Evolutionary conservation across 2,888 invertebrate genomes (phyloP), one percentile per base, ranked within the genome.

Genomic region (Drosophila fungiperda): DNA sequence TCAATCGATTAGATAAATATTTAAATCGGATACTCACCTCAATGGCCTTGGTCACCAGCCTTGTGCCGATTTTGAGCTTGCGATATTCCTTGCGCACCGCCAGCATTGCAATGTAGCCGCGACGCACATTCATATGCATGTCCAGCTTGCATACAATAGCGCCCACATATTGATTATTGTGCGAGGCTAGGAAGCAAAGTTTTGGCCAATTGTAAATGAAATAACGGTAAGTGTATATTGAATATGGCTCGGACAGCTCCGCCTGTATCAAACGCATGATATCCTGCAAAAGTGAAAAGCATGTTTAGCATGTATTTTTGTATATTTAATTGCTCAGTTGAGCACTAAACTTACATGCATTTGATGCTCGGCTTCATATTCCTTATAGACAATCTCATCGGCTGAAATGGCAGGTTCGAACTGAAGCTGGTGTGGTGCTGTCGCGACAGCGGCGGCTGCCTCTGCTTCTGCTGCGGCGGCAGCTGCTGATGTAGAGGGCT

Each of bases 131-230:
- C 94, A 97, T 97, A 93, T 98, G 97, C 93, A 97, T 95, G 94
- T 99, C 98, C 94, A 99, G 94, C 94, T 99, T 99, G 95, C 99
- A 99, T 83, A 99, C 99, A 92, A 99, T 99, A 92, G 99, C 99
- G 93, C 99, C 99, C 87, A 99, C 98, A 93, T 97, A 98, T 91
- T 96, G 96, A 73, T 95, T 95, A 88, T 95, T 96, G 93, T 97
- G 96, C 95, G 97, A 97, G 71, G 99, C 99, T 94, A 99, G 94
- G 94, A 98, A 99, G 94, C 99, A 99, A 83, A 99, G 95, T 94
- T 99, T 98, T 93, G 99, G 99, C 99, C 99, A 99, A 94, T 99
- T 99, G 94, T 99, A 99, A 93, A 99, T 99, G 94, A 99, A 99
- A 95, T 99, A 99, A 94, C 99, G 96, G 95, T 99, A 99, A 36